Evolutionary conservation across 2,888 invertebrate genomes (phyloP).

Genomic region (Andrena bucephala): DNA sequence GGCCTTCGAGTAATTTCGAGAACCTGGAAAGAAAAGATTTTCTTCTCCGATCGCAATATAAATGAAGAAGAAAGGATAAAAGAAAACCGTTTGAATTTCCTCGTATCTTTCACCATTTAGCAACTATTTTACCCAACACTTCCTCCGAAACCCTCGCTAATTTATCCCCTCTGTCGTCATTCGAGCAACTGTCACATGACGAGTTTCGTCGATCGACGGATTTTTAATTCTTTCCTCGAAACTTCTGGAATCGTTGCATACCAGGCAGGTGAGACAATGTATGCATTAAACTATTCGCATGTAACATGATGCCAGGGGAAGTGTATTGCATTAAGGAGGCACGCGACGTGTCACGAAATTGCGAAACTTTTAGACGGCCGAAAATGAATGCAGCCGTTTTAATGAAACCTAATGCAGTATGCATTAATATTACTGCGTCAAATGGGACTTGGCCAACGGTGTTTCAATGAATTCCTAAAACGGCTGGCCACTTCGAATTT

Average conservation of each 20-base stretch:
- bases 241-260: not conserved
- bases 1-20: too few species aligned
- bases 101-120: too few species aligned
- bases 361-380: conserved; percentile 43
- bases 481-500: conserved; percentile 9
- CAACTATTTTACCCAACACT: too few species aligned
- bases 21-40: too few species aligned
- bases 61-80: too few species aligned
- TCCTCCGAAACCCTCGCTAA: too few species aligned
- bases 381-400: conserved; percentile 34
- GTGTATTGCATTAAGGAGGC: conserved; percentile 46
- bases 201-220: not conserved
- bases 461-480: conserved; percentile 41
- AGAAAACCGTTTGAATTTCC: too few species aligned
- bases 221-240: not conserved
- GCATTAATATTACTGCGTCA: conserved; percentile 42
- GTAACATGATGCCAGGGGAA: conserved; percentile 14
- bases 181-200: not conserved
- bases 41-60: too few species aligned
- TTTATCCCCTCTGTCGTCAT: not conserved
- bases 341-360: conserved; percentile 26
- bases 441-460: conserved; percentile 16
- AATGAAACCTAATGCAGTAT: conserved; percentile 43
- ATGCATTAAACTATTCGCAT: conserved; percentile 36
- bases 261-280: conserved; percentile 12